Conservation (phyloP, 2,113 vertebrate species). For the Cricetomys ansorgei region DNA sequence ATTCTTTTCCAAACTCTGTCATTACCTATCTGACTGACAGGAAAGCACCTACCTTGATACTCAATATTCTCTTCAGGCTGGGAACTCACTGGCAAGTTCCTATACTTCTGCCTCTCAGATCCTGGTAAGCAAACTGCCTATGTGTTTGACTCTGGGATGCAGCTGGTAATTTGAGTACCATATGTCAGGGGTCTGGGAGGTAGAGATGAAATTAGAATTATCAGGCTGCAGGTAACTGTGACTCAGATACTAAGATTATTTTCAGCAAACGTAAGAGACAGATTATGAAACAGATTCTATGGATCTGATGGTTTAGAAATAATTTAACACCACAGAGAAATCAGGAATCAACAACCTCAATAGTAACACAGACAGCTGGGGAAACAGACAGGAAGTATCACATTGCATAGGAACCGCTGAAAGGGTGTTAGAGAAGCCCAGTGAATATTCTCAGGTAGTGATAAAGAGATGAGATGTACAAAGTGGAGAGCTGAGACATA, state of each 20-base stretch:
- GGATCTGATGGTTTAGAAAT: conserved; percentile 12
- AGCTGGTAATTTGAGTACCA: conserved; percentile 45
- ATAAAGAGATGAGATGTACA: background rate
- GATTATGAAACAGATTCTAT: background rate
- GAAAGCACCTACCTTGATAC: conserved; percentile 39
- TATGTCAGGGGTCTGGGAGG: conserved; percentile 56
- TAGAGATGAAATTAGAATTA: conserved; percentile 58
- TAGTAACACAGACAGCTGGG: background rate
- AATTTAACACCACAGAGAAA: background rate
- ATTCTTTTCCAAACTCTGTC: background rate
- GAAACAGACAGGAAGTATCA: background rate
- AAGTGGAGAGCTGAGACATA: background rate
- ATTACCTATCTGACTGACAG: conserved; percentile 3
- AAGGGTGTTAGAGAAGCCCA: background rate
- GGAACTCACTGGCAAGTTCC: conserved; percentile 17
- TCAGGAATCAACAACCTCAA: background rate
- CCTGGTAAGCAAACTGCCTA: conserved; percentile 24
- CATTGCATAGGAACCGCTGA: background rate
- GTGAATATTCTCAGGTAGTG: background rate
- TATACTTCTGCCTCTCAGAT: background rate
- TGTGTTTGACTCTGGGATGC: conserved; percentile 51
- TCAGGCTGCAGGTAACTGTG: conserved; percentile 55
- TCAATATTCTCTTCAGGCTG: conserved; percentile 44
- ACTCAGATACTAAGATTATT: conserved; percentile 9
- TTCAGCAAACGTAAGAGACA: conserved; percentile 37